Evolutionary conservation across 1,140 invertebrate species (phyloP).

Genomic region (Condylostylus longicornis): DNA sequence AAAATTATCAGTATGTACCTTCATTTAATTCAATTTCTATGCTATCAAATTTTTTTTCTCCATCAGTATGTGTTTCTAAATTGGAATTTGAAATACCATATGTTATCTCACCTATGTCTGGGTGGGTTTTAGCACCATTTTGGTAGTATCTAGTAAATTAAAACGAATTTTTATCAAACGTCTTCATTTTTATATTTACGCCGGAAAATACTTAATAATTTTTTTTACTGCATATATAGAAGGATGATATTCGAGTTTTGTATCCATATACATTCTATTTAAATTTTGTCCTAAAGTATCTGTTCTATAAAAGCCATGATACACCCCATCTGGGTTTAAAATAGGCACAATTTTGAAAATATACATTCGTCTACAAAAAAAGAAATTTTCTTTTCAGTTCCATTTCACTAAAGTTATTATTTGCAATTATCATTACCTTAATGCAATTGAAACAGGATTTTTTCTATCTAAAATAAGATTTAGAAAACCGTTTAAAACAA

Average conservation of each 20-base stretch:
- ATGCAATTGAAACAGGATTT: background rate
- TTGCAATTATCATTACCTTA: background rate
- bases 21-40: too few relatives aligned
- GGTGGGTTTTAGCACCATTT: too few relatives aligned
- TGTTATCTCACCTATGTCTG: too few relatives aligned
- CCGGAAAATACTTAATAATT: conserved; percentile 61
- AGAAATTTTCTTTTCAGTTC: background rate
- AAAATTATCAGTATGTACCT: too few relatives aligned
- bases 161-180: too few relatives aligned
- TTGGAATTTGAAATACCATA: too few relatives aligned
- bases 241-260: conserved; percentile 58
- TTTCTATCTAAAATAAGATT: conserved; percentile 50
- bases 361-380: conserved; percentile 55
- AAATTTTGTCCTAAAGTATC: conserved; percentile 81
- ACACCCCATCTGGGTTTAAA: conserved; percentile 85
- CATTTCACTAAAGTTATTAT: background rate
- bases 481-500: conserved; percentile 84
- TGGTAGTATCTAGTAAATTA: too few relatives aligned
- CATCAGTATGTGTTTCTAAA: too few relatives aligned
- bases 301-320: conserved; percentile 76
- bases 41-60: too few relatives aligned
- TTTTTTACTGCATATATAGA: conserved; percentile 68
- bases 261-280: conserved; percentile 70
- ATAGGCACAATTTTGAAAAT: conserved; percentile 89
- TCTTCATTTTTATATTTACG: too few relatives aligned